A percentile compares a stretch with the other conserved stretches of the same genome.
Conservation (phyloP, 2,797 vertebrate species). For the Champsocephalus esox region DNA sequence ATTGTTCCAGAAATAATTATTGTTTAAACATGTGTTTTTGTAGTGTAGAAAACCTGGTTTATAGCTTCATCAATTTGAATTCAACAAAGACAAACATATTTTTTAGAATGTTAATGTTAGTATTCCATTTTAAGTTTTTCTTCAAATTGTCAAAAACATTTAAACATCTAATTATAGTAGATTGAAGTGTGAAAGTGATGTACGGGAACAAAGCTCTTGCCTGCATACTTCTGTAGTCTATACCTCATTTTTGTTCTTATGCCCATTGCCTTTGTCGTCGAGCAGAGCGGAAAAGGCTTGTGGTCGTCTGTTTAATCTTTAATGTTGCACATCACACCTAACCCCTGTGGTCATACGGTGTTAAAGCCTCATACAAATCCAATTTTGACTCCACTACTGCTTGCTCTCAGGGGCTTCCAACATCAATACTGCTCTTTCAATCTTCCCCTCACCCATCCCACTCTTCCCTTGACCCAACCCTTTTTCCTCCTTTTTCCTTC, state of each 20-base stretch:
- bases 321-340: constrained; percentile 61
- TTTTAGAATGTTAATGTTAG: neutral
- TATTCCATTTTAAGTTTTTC: neutral
- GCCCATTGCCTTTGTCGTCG: constrained; percentile 5
- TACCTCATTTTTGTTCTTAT: constrained; percentile 11
- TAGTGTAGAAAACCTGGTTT: neutral
- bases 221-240: neutral
- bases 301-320: constrained; percentile 73
- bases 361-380: constrained; percentile 71
- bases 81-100: neutral
- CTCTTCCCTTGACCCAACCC: constrained; percentile 24
- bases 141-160: neutral
- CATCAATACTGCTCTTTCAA: constrained; percentile 62
- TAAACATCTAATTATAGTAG: neutral
- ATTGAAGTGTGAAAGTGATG: neutral
- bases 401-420: constrained; percentile 59
- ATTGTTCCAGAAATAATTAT: neutral
- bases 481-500: neutral
- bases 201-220: neutral
- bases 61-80: neutral
- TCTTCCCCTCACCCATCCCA: constrained; percentile 46
- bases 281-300: constrained; percentile 45
- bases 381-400: constrained; percentile 58
- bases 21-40: neutral
- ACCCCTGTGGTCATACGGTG: constrained; percentile 58